phyloP scores from a whole-genome alignment of 2,888 invertebrate genomes.

The Athrips mouffetella region DNA sequence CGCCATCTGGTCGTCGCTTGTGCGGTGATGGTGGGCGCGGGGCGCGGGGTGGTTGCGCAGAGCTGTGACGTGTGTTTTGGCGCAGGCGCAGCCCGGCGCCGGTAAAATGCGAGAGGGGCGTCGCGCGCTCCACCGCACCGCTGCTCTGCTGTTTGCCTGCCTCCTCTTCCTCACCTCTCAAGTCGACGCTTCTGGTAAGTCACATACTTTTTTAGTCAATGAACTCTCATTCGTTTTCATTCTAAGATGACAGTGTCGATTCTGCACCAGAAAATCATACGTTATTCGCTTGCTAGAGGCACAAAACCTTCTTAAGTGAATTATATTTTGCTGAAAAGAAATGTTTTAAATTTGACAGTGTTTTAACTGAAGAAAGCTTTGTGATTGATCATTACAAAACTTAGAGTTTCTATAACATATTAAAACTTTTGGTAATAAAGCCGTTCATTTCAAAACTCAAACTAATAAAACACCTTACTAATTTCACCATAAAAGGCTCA shows the following conservation, averaged over 20 bases:
- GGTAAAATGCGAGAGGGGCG: slow-evolving; percentile 76
- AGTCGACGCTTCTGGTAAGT: slow-evolving; percentile 71
- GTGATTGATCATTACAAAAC: not conserved
- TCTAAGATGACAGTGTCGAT: too few relatives aligned
- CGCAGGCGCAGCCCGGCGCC: slow-evolving; percentile 75
- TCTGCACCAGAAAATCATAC: too few relatives aligned
- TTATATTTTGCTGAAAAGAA: too few relatives aligned
- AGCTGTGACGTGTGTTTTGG: slow-evolving; percentile 64
- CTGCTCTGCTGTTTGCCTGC: slow-evolving; percentile 68
- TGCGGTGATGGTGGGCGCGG: slow-evolving; percentile 59
- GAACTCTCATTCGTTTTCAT: slow-evolving; percentile 45
- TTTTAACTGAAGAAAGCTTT: too few relatives aligned
- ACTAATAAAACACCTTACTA: slow-evolving; percentile 2
- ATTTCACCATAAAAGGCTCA: slow-evolving; percentile 11
- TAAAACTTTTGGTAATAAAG: not conserved
- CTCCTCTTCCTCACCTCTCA: slow-evolving; percentile 65
- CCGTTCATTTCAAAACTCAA: not conserved
- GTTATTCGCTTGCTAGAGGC: too few relatives aligned
- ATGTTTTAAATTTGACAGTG: too few relatives aligned
- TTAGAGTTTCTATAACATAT: not conserved
- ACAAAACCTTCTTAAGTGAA: too few relatives aligned
- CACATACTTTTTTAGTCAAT: slow-evolving; percentile 25
- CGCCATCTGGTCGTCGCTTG: slow-evolving; percentile 38
- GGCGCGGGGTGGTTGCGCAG: slow-evolving; percentile 43
- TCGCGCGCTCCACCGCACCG: slow-evolving; percentile 65